phyloP scores from a whole-genome alignment of 2,888 invertebrate genomes.

The Cheilosia scutellata region DNA sequence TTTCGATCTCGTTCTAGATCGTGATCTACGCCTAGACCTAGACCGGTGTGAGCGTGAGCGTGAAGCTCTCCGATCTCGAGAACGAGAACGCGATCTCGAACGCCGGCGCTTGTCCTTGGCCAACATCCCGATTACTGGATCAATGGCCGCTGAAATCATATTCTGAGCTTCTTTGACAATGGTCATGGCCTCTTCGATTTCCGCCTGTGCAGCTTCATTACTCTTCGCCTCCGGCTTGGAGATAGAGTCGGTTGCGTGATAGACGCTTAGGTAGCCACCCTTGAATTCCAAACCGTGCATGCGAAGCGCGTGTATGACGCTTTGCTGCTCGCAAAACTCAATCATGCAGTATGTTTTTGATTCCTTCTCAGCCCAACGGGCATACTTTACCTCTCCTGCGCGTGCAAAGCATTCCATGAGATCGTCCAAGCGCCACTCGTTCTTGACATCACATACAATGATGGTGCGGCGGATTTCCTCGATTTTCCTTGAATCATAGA shows the following conservation, averaged over 20 bases:
- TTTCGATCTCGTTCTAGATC: conserved; percentile 84
- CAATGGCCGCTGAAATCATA: conserved; percentile 96
- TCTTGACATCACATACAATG: conserved; percentile 91
- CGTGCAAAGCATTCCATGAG: conserved; percentile 94
- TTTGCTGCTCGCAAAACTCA: conserved; percentile 96
- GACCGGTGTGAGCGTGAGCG: conserved; percentile 87
- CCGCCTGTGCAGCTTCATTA: conserved; percentile 96
- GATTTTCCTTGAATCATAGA: conserved; percentile 94
- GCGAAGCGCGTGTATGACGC: conserved; percentile 93
- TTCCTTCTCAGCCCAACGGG: conserved; percentile 94
- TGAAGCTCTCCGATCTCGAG: conserved; percentile 88
- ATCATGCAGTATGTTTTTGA: conserved; percentile 92
- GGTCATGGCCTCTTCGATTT: conserved; percentile 99
- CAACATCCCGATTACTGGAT: conserved; percentile 94
- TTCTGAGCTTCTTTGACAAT: conserved; percentile 98
- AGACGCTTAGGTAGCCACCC: conserved; percentile 89
- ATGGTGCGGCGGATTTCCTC: conserved; percentile 98
- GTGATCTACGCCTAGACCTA: conserved; percentile 87
- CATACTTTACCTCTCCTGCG: conserved; percentile 97
- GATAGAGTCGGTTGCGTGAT: conserved; percentile 96
- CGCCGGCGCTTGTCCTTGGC: conserved; percentile 92
- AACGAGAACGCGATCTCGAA: conserved; percentile 84
- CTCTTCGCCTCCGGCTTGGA: conserved; percentile 97
- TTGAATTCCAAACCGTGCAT: conserved; percentile 92
- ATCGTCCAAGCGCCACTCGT: conserved; percentile 90